Conservation (phyloP, 2,888 invertebrate genomes). For the Diplazon laetatorius region DNA sequence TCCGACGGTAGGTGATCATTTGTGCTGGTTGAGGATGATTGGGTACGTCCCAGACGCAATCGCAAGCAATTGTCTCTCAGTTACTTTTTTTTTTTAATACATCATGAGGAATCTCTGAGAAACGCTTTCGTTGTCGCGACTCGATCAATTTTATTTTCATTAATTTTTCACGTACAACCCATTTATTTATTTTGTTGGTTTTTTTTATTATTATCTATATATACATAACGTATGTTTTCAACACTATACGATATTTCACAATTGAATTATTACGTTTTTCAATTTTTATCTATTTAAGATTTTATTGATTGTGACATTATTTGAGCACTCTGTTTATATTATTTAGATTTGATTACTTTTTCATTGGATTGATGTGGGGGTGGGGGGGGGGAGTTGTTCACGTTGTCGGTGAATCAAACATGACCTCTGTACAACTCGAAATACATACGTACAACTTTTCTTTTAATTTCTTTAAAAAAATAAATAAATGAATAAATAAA, state of each 20-base stretch:
- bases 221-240: constrained; percentile 1
- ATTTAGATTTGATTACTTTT: constrained; percentile 28
- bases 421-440: constrained; percentile 12
- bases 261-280: not conserved
- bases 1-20: not conserved
- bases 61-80: not conserved
- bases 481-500: no score
- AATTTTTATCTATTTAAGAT: not conserved
- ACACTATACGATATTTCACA: constrained; percentile 16
- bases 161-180: constrained; percentile 36
- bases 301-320: constrained; percentile 24
- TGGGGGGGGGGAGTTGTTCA: no score
- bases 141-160: constrained; percentile 47
- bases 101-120: constrained; percentile 25
- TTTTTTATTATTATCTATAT: constrained; percentile 9
- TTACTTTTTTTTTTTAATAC: constrained; percentile 10
- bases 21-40: not conserved
- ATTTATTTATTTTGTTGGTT: not conserved
- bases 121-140: constrained; percentile 57
- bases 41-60: constrained; percentile 4
- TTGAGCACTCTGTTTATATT: constrained; percentile 45
- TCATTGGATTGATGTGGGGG: not conserved
- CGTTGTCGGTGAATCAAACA: constrained; percentile 21
- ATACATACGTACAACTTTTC: constrained; percentile 11
- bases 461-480: not conserved